Base-by-base conservation (phyloP, 2,113 vertebrate genomes). In the Indicator indicator region DNA sequence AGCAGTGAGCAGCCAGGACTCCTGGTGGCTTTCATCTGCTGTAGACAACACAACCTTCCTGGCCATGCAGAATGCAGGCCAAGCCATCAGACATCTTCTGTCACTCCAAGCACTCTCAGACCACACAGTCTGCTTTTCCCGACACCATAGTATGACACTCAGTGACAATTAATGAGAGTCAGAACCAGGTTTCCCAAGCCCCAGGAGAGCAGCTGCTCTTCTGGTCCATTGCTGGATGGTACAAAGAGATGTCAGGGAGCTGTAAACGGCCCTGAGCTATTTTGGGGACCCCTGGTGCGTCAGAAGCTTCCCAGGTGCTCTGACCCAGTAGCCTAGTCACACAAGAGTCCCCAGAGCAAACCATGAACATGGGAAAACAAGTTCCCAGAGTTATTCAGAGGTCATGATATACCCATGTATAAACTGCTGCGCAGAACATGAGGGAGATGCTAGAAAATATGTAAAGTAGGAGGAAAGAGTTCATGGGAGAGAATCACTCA, bases 401-500 rank as follows among this genome's bases (percentile, higher is more conserved):
- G 42, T 83, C 68, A 85, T 1, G 14, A 85, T 60, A 89, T 26
- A 83, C 12, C 67, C 82, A 67, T 79, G 56, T 74, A 88, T 54
- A 30, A 44, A 73, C 11, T 40, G 68, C 59, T 55, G 64, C 46
- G 60, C 50, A 72, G 75, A 92, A 84, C 4, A 4, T 42, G 89
- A 87, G 33, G 42, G 59, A 92, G 63, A 89, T 84, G 81, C 32
- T 55, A 7, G 9, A 48, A 55, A 87, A 65, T 46, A 94, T 12
- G 48, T 20, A 64, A 89, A 91, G 73, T 42, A 83, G 68, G 65
- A 89, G 63, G 83, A 78, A 92, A 59, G 56, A 78, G 74, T 42
- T 90, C 83, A 78, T 30, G 69, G 80, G 38, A 93, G 48, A 65
- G 88, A 92, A 92, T 92, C 88, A 60, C 75, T 88, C 58, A n/a